Conservation (phyloP, 2,797 vertebrate genomes). For the Danionella dracula region DNA sequence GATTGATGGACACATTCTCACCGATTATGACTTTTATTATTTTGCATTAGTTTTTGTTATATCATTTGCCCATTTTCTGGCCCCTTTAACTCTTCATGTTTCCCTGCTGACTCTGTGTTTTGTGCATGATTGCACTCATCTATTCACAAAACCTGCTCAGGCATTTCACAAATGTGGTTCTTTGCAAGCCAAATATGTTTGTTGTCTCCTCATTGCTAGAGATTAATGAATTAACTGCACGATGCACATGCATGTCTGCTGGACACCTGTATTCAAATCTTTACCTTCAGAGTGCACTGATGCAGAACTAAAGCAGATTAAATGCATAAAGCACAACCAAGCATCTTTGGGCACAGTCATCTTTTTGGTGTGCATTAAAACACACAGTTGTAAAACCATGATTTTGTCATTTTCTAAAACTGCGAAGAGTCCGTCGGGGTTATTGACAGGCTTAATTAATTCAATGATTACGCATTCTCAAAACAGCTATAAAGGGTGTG, state of each 20-base stretch:
- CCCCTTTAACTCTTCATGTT: neutral
- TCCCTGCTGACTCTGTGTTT: neutral
- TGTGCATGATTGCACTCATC: conserved; percentile 10
- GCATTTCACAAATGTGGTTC: conserved; percentile 8
- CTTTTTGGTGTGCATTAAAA: neutral
- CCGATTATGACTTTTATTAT: neutral
- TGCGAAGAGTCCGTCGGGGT: too few species aligned
- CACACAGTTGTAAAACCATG: neutral
- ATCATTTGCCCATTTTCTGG: neutral
- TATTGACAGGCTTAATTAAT: too few species aligned
- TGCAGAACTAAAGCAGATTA: conserved; percentile 61
- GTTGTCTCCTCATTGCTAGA: too few species aligned
- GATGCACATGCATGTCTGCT: neutral
- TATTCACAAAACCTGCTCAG: conserved; percentile 8
- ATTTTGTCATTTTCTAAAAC: neutral
- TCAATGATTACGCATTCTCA: too few species aligned
- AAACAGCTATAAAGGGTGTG: neutral
- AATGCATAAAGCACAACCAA: conserved; percentile 56
- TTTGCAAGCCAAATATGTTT: too few species aligned
- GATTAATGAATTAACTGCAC: neutral
- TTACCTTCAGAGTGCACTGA: neutral
- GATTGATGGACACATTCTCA: neutral
- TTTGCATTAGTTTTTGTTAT: neutral
- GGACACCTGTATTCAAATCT: neutral
- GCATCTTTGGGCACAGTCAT: neutral